Base-by-base conservation (phyloP, 2,113 vertebrate genomes). In the Gallinago jamesoni region DNA sequence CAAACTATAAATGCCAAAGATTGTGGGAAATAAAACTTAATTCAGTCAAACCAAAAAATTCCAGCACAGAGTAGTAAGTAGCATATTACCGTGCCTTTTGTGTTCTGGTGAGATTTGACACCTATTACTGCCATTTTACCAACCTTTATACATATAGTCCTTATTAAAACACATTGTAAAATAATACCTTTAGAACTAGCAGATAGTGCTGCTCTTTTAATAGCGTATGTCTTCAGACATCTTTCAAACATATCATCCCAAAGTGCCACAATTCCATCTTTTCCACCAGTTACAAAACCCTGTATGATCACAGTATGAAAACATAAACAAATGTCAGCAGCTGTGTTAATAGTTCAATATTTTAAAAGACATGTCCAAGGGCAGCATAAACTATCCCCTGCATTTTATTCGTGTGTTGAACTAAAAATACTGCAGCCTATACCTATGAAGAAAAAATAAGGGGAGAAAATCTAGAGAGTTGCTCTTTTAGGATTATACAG, bases 221-320 rank as follows among this genome's bases (percentile, higher is more conserved):
- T 99, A 96, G 99, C 99, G 0, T 99, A 99, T 1, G 99, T 99
- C 98, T 99, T 99, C 98, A 99, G 89, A 96, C 99, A 99, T 83
- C 99, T 98, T 94, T 99, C 99, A 93, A 99, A 99, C 98, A 99
- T 99, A 94, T 99, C 99, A 90, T 99, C 99, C 99, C 99, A 99
- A 60, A 99, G 99, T 55, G 99, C 99, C 96, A 99, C 99, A 10
- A 99, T 97, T 60, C 99, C 99, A 43, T 99, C 99, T 94, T 99
- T 99, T 64, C 99, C 99, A 64, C 99, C 99, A 1, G 99, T 99
- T 87, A 99, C 99, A 94, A 99, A 99, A 7, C 99, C 99, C 99
- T 99, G 97, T 6, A 83, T 27, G 83, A 63, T 63, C 60, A 92
- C 18, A 97, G 43, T 10, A 79, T 13, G 41, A 62, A 83, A 91